Percentiles rank a stretch among this genome's conserved stretches.
Conservation (phyloP, 2,113 vertebrate species). For the Eptesicus fuscus region DNA sequence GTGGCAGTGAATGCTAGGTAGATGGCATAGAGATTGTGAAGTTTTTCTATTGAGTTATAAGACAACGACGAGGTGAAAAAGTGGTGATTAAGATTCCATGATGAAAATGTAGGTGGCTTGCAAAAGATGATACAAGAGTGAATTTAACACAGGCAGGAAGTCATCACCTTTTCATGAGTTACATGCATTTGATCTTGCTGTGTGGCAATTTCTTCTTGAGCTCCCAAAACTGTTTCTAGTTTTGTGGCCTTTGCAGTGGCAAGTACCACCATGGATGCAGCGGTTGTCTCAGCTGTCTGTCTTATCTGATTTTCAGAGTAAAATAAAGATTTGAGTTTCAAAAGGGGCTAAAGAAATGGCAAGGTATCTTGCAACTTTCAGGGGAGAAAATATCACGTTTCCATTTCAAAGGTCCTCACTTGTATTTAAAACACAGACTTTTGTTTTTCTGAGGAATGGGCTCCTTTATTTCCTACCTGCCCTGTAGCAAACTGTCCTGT, state of each 20-base stretch:
- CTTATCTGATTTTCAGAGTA: slow-evolving; percentile 69
- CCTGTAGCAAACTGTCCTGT: background rate
- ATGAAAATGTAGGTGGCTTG: slow-evolving; percentile 4
- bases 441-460: background rate
- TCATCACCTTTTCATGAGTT: slow-evolving; percentile 80
- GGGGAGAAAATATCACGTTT: slow-evolving; percentile 10
- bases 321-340: slow-evolving; percentile 55
- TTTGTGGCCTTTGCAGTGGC: slow-evolving; percentile 56
- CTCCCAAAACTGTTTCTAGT: slow-evolving; percentile 60
- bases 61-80: background rate
- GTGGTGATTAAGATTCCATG: slow-evolving; percentile 36
- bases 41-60: background rate
- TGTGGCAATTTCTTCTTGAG: slow-evolving; percentile 56
- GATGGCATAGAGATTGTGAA: background rate
- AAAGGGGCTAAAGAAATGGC: background rate
- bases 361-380: background rate
- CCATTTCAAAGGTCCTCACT: background rate
- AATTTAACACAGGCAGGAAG: slow-evolving; percentile 15
- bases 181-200: slow-evolving; percentile 60
- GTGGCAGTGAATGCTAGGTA: background rate
- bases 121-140: background rate
- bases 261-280: slow-evolving; percentile 52
- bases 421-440: background rate
- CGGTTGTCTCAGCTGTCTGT: slow-evolving; percentile 63
- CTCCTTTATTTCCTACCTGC: background rate